Evolutionary conservation across 2,888 invertebrate species (phyloP).

Genomic region (Julus scanicus): DNA sequence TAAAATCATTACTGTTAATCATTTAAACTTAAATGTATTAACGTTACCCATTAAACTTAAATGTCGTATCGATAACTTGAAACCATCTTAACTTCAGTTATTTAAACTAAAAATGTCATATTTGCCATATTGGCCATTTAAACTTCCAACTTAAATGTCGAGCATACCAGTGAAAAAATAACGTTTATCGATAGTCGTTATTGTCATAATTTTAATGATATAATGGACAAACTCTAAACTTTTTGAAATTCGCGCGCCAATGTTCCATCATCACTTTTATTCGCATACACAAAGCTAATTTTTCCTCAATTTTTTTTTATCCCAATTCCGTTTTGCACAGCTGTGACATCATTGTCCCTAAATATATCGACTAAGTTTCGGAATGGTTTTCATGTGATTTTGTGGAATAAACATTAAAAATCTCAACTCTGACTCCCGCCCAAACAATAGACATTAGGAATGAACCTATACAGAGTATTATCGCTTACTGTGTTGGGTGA

Average conservation of each 20-base stretch:
- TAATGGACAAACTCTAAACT: no score
- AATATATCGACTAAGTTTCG: background rate
- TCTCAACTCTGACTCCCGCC: background rate
- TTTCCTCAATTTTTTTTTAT: background rate
- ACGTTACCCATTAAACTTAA: no score
- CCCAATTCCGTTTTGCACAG: background rate
- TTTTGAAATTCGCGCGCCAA: constrained; percentile 28
- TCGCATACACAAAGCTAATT: background rate
- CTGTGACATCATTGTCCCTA: background rate
- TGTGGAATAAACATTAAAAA: background rate
- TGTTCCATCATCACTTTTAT: background rate
- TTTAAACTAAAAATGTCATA: no score
- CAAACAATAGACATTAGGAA: background rate
- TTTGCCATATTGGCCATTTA: no score
- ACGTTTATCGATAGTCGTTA: no score
- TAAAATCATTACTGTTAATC: no score
- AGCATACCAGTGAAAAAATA: no score
- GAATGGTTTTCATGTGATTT: background rate
- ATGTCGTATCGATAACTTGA: no score
- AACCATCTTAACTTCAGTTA: no score
- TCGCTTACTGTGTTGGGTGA: constrained; percentile 32
- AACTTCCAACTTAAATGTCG: no score
- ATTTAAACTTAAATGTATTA: no score
- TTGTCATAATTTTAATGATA: no score
- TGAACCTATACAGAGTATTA: background rate